These are phyloP conservation scores for Opisthograptis luteolata DNA, from an alignment of 2,888 invertebrate genomes.

Conservation along the genomic window DNA sequence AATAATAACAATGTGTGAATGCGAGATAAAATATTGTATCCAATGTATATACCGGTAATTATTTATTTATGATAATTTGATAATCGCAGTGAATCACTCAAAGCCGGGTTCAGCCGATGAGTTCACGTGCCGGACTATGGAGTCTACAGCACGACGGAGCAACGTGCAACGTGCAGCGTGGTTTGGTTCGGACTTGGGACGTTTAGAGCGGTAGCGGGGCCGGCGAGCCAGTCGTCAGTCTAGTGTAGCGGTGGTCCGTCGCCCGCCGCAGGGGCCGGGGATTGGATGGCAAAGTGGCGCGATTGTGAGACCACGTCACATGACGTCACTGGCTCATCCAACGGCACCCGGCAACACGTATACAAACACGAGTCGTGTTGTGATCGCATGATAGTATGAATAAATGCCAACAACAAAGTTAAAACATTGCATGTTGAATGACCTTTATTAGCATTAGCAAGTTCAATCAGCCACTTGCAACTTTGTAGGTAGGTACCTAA, in stretches of 20 bases:
- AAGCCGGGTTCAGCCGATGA: constrained; percentile 42
- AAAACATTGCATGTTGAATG: too few relatives aligned
- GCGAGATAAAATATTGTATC: constrained; percentile 25
- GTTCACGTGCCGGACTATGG: constrained; percentile 65
- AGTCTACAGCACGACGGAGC: constrained; percentile 36
- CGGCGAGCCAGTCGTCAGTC: constrained; percentile 14
- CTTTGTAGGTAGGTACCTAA: background rate
- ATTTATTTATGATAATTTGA: constrained; percentile 21
- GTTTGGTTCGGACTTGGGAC: constrained; percentile 43
- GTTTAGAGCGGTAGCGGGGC: constrained; percentile 20
- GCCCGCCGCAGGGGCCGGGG: constrained; percentile 44
- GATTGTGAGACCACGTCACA: constrained; percentile 74
- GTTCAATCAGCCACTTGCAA: too few relatives aligned
- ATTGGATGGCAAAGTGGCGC: constrained; percentile 76
- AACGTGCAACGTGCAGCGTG: constrained; percentile 23
- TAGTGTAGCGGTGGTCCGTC: constrained; percentile 31
- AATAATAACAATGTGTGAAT: constrained; percentile 24
- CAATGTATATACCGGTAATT: constrained; percentile 32
- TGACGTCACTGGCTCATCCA: constrained; percentile 36
- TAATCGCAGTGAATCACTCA: constrained; percentile 24
- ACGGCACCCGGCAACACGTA: constrained; percentile 22
- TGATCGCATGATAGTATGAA: constrained; percentile 36
- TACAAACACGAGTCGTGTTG: constrained; percentile 44
- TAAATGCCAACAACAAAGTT: too few relatives aligned
- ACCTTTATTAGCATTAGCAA: too few relatives aligned